Conservation (phyloP, 2,888 invertebrate genomes). For the Noctuana brunneofusca region DNA sequence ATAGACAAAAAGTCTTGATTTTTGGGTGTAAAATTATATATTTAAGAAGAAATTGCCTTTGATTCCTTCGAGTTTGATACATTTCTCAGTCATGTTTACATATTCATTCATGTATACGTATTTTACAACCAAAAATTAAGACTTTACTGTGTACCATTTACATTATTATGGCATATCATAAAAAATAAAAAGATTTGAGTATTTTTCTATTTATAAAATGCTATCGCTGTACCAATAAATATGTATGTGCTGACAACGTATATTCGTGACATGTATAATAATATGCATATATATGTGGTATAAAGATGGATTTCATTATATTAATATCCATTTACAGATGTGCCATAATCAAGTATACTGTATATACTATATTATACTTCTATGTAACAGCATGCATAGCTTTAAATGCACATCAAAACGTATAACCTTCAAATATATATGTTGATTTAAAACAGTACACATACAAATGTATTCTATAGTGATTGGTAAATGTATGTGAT, state of each 20-base stretch:
- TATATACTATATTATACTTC: neutral
- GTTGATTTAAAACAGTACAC: constrained; percentile 4
- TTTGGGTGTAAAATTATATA: neutral
- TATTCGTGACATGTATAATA: too few relatives aligned
- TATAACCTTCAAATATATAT: neutral
- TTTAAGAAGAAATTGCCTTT: too few relatives aligned
- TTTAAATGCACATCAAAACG: constrained; percentile 6
- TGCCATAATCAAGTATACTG: neutral
- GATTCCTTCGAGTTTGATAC: too few relatives aligned
- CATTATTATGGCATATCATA: constrained; percentile 17
- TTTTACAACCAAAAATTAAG: constrained; percentile 22
- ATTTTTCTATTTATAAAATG: neutral
- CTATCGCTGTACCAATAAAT: too few relatives aligned
- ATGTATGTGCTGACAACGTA: too few relatives aligned
- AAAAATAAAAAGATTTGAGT: neutral
- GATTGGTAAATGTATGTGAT: neutral
- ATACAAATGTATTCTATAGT: neutral
- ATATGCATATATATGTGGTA: neutral
- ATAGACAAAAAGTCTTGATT: neutral
- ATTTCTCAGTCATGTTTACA: too few relatives aligned
- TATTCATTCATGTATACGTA: neutral
- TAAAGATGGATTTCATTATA: neutral
- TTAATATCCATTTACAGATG: neutral
- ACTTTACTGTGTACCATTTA: neutral
- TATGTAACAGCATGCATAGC: constrained; percentile 17